phyloP scores from a whole-genome alignment of 2,888 invertebrate genomes.

The Sisyra terminalis region DNA sequence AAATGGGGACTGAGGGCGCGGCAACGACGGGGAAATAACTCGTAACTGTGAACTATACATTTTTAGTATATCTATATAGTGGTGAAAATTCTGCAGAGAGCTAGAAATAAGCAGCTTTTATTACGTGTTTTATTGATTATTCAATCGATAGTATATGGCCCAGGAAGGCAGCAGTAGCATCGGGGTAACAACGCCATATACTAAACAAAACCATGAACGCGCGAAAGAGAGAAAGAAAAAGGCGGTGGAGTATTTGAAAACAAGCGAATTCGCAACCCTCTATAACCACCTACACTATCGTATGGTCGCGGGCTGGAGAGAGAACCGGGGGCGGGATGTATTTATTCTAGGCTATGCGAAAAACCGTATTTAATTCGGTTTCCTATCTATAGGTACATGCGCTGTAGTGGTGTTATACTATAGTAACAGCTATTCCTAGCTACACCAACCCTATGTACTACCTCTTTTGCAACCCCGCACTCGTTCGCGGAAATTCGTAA shows the following conservation, averaged over 20 bases:
- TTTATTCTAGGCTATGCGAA: conserved; percentile 12
- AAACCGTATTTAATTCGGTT: conserved; percentile 10
- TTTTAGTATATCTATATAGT: conserved; percentile 9
- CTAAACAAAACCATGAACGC: conserved; percentile 5
- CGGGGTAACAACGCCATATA: conserved; percentile 4
- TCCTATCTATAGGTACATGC: conserved; percentile 10
- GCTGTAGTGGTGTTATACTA: conserved; percentile 12
- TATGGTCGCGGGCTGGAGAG: conserved; percentile 7
- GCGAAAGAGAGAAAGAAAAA: conserved; percentile 7
- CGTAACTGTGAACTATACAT: conserved; percentile 6
- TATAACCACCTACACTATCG: conserved; percentile 1
- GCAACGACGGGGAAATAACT: neutral
- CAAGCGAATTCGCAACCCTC: conserved; percentile 6
- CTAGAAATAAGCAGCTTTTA: conserved; percentile 25
- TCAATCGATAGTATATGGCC: conserved; percentile 34
- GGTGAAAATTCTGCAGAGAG: conserved; percentile 25
- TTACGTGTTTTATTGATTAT: conserved; percentile 32
- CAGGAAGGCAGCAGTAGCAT: conserved; percentile 13
- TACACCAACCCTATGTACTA: conserved; percentile 4
- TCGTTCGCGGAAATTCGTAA: conserved; percentile 55
- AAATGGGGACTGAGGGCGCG: too few relatives aligned
- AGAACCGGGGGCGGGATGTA: conserved; percentile 9
- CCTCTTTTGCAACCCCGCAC: conserved; percentile 22
- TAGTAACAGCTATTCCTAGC: conserved; percentile 11
- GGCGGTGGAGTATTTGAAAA: conserved; percentile 7